Evolutionary conservation across 2,797 vertebrate species (phyloP), one percentile per base, ranked within the genome.

Genomic region (Epinephelus malabaricus): DNA sequence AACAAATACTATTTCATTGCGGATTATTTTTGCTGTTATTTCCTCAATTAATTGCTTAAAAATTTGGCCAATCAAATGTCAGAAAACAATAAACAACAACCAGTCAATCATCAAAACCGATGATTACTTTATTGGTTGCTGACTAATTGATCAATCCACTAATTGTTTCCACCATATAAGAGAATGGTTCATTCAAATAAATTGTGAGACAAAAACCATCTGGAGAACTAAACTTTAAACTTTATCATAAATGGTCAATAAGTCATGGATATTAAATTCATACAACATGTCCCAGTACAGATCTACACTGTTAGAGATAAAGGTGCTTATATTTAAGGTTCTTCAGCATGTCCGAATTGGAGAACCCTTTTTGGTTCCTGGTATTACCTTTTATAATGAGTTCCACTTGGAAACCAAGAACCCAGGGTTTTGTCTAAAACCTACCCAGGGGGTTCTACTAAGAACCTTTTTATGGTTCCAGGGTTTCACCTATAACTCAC

Each of bases 231-330:
- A 0, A 34, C 18, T 70, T 51, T n/a, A 61, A 23, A 34, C 19
- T 68, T 54, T 8, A 60, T 21, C 9, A 63, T 65, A 40, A n/a
- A 59, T 25, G 25, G 30, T 40, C 25, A 46, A n/a, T 63, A 49
- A 60, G 14, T 47, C 15, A 10, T 18, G 2, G 6, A 63, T 58
- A 78, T 66, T 25, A 27, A 54, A 50, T 21, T 49, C 27, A 58
- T 51, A 30, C 18, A 56, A 66, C 23, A 19, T 45, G 21, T 53
- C 30, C 2, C 27, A 53, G 14, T 6, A 45, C 25, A 56, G 15
- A 54, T 23, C 17, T 5, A 40, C 8, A 40, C 8, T 9, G 1
- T 40, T 40, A 40, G 2, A 40, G 11, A 10, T 40, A 40, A 40
- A 40, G 38, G 38, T 40, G 38, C 38, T 40, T 9, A 40, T 2